Conservation (phyloP, 1,140 invertebrate genomes). For the Drosophila fuyamai region DNA sequence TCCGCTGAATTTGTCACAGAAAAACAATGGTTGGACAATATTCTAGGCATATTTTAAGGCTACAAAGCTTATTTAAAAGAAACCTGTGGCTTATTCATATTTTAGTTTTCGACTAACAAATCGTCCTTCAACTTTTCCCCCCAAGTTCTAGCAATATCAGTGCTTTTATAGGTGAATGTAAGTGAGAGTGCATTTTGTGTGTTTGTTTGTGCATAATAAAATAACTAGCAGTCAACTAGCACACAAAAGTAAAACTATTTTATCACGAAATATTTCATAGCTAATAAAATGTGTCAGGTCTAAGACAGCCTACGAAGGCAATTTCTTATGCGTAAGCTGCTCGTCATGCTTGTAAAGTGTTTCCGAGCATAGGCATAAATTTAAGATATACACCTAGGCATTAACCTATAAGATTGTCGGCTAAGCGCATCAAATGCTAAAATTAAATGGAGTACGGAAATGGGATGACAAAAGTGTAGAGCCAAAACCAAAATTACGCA, state of each 20-base stretch:
- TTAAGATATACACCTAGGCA: slow-evolving; percentile 13
- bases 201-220: slow-evolving; percentile 19
- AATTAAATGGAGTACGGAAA: slow-evolving; percentile 12
- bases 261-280: slow-evolving; percentile 54
- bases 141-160: background rate
- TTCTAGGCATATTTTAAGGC: no score
- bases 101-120: no score
- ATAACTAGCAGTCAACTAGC: slow-evolving; percentile 24
- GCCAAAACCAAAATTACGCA: slow-evolving; percentile 61
- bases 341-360: slow-evolving; percentile 65
- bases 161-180: background rate
- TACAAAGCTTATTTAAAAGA: no score
- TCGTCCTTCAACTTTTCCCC: background rate
- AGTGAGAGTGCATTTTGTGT: background rate
- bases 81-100: no score
- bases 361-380: slow-evolving; percentile 36
- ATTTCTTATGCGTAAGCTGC: slow-evolving; percentile 18
- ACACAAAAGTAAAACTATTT: slow-evolving; percentile 44
- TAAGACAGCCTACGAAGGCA: slow-evolving; percentile 27
- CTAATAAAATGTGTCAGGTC: slow-evolving; percentile 45
- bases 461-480: slow-evolving; percentile 7
- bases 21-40: background rate
- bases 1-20: background rate
- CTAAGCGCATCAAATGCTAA: slow-evolving; percentile 51
- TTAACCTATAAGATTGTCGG: slow-evolving; percentile 13